phyloP scores from a whole-genome alignment of 2,888 invertebrate species.

The Agonopterix subpropinquella region DNA sequence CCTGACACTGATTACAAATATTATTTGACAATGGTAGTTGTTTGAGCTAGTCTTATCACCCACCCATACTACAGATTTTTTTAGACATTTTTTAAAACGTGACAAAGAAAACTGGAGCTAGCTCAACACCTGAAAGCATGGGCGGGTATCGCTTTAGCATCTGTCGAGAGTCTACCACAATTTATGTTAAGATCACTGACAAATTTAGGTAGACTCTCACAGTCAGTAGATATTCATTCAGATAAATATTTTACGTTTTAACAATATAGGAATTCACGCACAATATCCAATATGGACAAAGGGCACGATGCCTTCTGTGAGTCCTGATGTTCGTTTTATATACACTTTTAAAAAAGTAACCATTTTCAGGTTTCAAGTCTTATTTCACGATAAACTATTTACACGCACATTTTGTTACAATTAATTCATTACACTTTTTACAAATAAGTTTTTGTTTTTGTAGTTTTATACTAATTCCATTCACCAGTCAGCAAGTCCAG shows the following conservation, averaged over 20 bases:
- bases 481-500: slow-evolving; percentile 63
- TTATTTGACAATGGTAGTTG: slow-evolving; percentile 22
- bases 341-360: slow-evolving; percentile 72
- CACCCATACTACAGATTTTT: slow-evolving; percentile 43
- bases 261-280: slow-evolving; percentile 65
- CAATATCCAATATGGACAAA: slow-evolving; percentile 72
- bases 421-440: slow-evolving; percentile 75
- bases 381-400: slow-evolving; percentile 73
- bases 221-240: slow-evolving; percentile 39
- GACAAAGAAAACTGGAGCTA: slow-evolving; percentile 56
- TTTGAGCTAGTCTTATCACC: slow-evolving; percentile 61
- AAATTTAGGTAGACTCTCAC: slow-evolving; percentile 71
- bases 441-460: slow-evolving; percentile 71
- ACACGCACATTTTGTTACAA: slow-evolving; percentile 73
- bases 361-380: slow-evolving; percentile 62
- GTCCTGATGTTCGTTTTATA: slow-evolving; percentile 67
- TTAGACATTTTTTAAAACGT: slow-evolving; percentile 19
- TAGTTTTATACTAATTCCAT: slow-evolving; percentile 55
- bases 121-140: slow-evolving; percentile 48
- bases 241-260: slow-evolving; percentile 74
- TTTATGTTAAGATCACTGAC: slow-evolving; percentile 64
- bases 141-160: slow-evolving; percentile 43
- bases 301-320: slow-evolving; percentile 51
- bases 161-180: slow-evolving; percentile 68
- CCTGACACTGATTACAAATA: slow-evolving; percentile 39